phyloP scores from a whole-genome alignment of 2,113 vertebrate species.

The Silurus meridionalis region DNA sequence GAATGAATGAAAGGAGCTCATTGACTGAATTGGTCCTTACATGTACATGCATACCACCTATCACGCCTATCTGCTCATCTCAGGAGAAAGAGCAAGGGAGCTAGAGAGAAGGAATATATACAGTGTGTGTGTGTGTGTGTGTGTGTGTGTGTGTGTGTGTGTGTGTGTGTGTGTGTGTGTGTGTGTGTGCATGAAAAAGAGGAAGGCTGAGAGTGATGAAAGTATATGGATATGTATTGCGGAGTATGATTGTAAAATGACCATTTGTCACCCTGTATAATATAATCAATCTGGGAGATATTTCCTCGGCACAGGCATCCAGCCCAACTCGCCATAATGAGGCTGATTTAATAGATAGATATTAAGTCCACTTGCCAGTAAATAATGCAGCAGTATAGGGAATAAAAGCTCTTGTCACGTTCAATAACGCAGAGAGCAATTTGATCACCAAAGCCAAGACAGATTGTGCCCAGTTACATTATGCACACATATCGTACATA shows the following conservation, averaged over 20 bases:
- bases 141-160: conserved; percentile 11
- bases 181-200: neutral
- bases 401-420: conserved; percentile 59
- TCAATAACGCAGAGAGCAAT: conserved; percentile 53
- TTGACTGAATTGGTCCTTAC: conserved; percentile 22
- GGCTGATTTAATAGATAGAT: conserved; percentile 55
- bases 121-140: conserved; percentile 7
- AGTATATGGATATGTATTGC: conserved; percentile 50
- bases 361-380: conserved; percentile 52
- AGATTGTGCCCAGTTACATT: conserved; percentile 36
- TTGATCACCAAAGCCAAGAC: conserved; percentile 52
- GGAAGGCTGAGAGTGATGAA: conserved; percentile 39
- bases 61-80: neutral
- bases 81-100: conserved; percentile 36
- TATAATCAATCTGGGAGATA: conserved; percentile 53
- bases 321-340: conserved; percentile 38
- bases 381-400: conserved; percentile 52
- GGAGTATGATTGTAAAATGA: conserved; percentile 51
- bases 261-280: conserved; percentile 54
- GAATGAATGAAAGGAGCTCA: conserved; percentile 32
- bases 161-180: neutral
- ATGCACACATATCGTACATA: conserved; percentile 36
- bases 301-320: conserved; percentile 40
- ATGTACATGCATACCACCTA: neutral
- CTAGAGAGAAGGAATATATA: neutral